Base-by-base conservation (phyloP, 2,113 vertebrate species). In the Trinectes maculatus region DNA sequence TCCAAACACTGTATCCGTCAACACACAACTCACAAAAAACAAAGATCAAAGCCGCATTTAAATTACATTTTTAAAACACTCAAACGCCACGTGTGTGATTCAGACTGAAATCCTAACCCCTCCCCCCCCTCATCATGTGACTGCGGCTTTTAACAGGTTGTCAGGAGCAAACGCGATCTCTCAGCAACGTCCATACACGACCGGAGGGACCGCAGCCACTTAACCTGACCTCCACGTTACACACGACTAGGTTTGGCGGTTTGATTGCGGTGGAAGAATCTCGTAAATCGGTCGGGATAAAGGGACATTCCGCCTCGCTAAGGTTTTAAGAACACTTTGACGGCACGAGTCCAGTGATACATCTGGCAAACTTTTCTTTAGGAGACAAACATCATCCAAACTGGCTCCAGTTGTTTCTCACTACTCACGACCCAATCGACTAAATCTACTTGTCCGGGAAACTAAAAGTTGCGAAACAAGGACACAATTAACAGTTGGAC, bases 141-240 rank as follows among this genome's bases (percentile, higher is more conserved):
- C 55, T 65, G 13, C 46, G 1, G 42, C 22, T n/a, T n/a, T n/a
- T n/a, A n/a, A n/a, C n/a, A n/a, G n/a, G n/a, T n/a, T n/a, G n/a
- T n/a, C n/a, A n/a, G n/a, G 59, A 51, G 68, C 71, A 69, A 62
- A 79, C 68, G 81, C 36, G 49, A 85, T 82, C 82, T 79, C 71
- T 85, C 77, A 43, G 69, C 77, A 39, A 55, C 68, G 2, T 77
- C 76, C 64, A 33, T 69, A 58, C 58, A 69, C 59, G 4, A 79
- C 48, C 53, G 46, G 78, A 82, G 54, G 40, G 48, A 59, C 46
- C 40, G 21, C 42, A 43, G 40, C 33, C 62, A 70, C 79, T 82
- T 47, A n/a, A 59, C 75, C 78, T 79, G 71, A 84, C 83, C 78
- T 80, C 36, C 4, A 31, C 52, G 49, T 39, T 28, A 66, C 77